phyloP scores from a whole-genome alignment of 2,888 invertebrate species.

The Gastrophysa polygoni region DNA sequence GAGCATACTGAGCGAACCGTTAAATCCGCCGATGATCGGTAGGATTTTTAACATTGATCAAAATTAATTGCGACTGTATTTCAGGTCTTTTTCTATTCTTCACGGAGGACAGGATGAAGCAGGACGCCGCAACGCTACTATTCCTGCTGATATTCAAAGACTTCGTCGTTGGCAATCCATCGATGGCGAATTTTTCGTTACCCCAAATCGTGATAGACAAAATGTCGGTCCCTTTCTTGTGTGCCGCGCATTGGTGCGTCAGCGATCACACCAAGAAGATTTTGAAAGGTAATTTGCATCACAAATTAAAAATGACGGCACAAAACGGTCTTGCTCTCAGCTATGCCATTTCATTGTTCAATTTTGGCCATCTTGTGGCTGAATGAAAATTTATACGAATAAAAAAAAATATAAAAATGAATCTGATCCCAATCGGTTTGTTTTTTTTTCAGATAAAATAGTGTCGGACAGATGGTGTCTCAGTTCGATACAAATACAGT shows the following conservation, averaged over 20 bases:
- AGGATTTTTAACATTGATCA: conserved; percentile 4
- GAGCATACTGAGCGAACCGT: too few species aligned
- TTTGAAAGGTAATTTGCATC: conserved; percentile 44
- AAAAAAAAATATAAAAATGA: too few species aligned
- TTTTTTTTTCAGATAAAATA: conserved; percentile 34
- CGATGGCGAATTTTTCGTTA: conserved; percentile 56
- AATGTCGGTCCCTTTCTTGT: conserved; percentile 60
- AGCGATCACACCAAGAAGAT: conserved; percentile 55
- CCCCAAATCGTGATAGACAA: conserved; percentile 57
- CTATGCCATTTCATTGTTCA: too few species aligned
- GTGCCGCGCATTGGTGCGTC: conserved; percentile 59
- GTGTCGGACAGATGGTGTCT: conserved; percentile 51
- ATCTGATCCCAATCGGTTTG: too few species aligned
- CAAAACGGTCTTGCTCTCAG: too few species aligned
- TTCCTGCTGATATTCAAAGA: conserved; percentile 61
- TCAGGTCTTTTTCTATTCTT: conserved; percentile 63
- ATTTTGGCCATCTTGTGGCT: too few species aligned
- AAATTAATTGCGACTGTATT: too few species aligned
- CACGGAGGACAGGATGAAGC: conserved; percentile 61
- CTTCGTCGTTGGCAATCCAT: conserved; percentile 54
- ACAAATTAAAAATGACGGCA: too few species aligned
- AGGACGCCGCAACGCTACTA: conserved; percentile 61
- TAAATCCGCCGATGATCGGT: too few species aligned
- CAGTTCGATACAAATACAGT: conserved; percentile 56
- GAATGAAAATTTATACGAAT: too few species aligned